Percentiles rank a stretch among this genome's conserved stretches.
These are phyloP conservation scores for Melospiza georgiana DNA, from an alignment of 2,113 vertebrate species.

Conservation along the genomic window DNA sequence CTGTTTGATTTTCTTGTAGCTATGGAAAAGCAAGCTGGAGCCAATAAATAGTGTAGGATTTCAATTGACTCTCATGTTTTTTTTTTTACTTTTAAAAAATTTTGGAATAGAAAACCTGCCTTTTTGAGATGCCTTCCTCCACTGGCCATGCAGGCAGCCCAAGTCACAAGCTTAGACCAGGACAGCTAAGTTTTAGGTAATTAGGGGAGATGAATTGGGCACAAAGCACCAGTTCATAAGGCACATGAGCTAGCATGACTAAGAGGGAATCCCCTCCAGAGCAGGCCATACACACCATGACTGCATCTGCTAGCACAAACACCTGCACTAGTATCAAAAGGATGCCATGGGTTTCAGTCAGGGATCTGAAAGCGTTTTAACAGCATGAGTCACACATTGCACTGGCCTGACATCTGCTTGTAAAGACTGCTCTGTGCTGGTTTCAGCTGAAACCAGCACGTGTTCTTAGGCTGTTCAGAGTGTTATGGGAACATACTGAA, in stretches of 20 bases:
- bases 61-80: background rate
- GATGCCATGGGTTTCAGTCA: background rate
- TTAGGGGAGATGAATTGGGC: background rate
- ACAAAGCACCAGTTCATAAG: background rate
- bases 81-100: background rate
- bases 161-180: background rate
- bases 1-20: background rate
- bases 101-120: background rate
- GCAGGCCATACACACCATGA: background rate
- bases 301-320: background rate
- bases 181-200: background rate
- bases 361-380: background rate
- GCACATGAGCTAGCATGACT: background rate
- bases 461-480: background rate
- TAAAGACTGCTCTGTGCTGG: background rate
- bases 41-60: background rate
- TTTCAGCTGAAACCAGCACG: background rate
- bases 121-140: background rate
- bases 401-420: background rate
- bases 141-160: background rate
- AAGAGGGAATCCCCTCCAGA: background rate
- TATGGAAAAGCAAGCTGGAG: background rate
- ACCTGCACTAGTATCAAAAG: background rate
- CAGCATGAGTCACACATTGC: background rate
- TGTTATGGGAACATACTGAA: conserved; percentile 66